A percentile compares a stretch with the other conserved stretches of the same genome.
Conservation (phyloP, 2,888 invertebrate species). For the Scotopteryx bipunctaria region DNA sequence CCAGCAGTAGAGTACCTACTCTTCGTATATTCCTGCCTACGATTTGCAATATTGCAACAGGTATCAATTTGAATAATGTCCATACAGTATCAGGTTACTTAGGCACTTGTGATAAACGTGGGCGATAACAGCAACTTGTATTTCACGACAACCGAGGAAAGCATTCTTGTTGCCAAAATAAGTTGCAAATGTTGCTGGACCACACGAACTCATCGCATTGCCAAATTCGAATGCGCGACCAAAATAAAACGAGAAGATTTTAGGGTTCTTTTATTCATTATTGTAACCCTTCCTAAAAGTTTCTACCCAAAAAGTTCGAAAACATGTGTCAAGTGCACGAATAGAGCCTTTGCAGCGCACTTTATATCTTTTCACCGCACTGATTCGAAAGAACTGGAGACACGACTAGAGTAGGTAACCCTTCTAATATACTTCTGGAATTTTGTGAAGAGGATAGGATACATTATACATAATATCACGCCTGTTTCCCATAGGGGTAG, state of each 20-base stretch:
- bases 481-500: too few relatives aligned
- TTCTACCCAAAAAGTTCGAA: too few relatives aligned
- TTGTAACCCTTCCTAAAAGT: too few relatives aligned
- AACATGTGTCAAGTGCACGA: too few relatives aligned
- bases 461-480: too few relatives aligned
- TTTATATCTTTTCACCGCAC: too few relatives aligned
- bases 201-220: slow-evolving; percentile 34
- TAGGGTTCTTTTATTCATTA: too few relatives aligned
- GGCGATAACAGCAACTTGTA: slow-evolving; percentile 23
- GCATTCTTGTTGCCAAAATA: slow-evolving; percentile 37
- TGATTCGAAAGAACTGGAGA: too few relatives aligned
- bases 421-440: too few relatives aligned
- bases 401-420: too few relatives aligned
- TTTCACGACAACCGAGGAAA: slow-evolving; percentile 10
- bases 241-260: slow-evolving; percentile 31
- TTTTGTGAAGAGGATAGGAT: background rate
- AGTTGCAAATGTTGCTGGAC: slow-evolving; percentile 37
- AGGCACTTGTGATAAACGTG: slow-evolving; percentile 21
- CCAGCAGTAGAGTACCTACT: too few relatives aligned
- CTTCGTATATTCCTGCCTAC: background rate
- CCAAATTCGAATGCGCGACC: slow-evolving; percentile 26
- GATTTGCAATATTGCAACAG: background rate
- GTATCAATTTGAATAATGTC: slow-evolving; percentile 9
- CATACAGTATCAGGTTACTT: slow-evolving; percentile 6
- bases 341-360: too few relatives aligned